These are phyloP conservation scores for Eledone cirrhosa DNA, from an alignment of 2,888 invertebrate species.

Conservation along the genomic window DNA sequence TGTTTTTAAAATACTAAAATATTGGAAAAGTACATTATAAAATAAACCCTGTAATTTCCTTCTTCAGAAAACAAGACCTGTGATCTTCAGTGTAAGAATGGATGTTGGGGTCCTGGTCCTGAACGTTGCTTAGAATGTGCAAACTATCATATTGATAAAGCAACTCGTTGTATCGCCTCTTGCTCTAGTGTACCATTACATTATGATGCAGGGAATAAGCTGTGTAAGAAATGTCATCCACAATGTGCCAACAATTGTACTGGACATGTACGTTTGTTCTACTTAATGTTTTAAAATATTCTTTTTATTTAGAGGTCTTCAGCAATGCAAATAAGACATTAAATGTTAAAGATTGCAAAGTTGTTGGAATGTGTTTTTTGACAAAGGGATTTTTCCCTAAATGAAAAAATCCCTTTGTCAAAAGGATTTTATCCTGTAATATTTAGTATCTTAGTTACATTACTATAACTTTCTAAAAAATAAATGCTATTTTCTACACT, in stretches of 20 bases:
- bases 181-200: slow-evolving; percentile 71
- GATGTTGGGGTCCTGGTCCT: slow-evolving; percentile 94
- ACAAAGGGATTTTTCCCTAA: background rate
- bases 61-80: slow-evolving; percentile 79
- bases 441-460: too few species aligned
- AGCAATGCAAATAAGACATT: too few species aligned
- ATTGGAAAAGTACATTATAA: too few species aligned
- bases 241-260: slow-evolving; percentile 87
- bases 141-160: slow-evolving; percentile 67
- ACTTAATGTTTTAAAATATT: background rate
- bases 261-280: slow-evolving; percentile 74
- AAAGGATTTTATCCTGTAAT: too few species aligned
- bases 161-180: slow-evolving; percentile 49
- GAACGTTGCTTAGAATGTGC: slow-evolving; percentile 87
- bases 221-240: slow-evolving; percentile 86
- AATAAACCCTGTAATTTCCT: background rate
- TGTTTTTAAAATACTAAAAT: too few species aligned
- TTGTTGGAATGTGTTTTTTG: too few species aligned
- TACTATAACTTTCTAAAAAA: too few species aligned
- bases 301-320: too few species aligned
- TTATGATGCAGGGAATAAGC: slow-evolving; percentile 80
- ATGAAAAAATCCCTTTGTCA: background rate
- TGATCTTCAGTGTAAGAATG: slow-evolving; percentile 84
- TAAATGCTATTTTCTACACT: too few species aligned
- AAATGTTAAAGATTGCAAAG: too few species aligned